Evolutionary conservation across 92 coral and sea anemone species (phyloP).

Genomic region (Plumapathes pennacea): DNA sequence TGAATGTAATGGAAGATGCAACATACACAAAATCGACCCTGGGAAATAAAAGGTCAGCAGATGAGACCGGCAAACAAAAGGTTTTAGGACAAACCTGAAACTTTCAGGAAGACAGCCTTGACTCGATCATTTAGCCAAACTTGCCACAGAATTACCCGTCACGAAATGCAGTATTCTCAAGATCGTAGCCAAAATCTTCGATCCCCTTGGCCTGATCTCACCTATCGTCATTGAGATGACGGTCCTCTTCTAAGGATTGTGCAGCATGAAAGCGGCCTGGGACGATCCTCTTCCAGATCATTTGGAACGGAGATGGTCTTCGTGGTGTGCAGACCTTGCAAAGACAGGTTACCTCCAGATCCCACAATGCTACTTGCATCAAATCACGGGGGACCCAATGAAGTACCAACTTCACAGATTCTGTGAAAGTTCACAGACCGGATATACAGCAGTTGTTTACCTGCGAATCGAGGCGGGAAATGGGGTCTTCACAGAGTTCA

Average conservation of each 20-base stretch:
- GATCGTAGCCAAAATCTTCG: constrained; percentile 34
- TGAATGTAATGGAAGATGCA: constrained; percentile 2
- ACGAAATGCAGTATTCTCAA: constrained; percentile 20
- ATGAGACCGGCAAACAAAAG: constrained; percentile 6
- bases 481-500: constrained; percentile 12
- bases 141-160: background rate
- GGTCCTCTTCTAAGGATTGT: constrained; percentile 46
- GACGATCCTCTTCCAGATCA: constrained; percentile 6
- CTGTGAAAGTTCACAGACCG: constrained; percentile 17
- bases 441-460: constrained; percentile 39
- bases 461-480: constrained; percentile 29
- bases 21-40: constrained; percentile 1
- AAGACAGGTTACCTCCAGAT: constrained; percentile 15
- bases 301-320: background rate
- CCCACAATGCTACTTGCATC: constrained; percentile 8
- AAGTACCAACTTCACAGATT: constrained; percentile 12
- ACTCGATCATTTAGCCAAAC: constrained; percentile 22
- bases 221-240: constrained; percentile 31
- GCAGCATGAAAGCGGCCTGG: constrained; percentile 34
- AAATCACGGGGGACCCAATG: background rate
- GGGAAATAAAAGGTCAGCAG: background rate
- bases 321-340: constrained; percentile 12
- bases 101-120: constrained; percentile 20
- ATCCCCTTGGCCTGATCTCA: constrained; percentile 51
- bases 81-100: constrained; percentile 39